phyloP scores from a whole-genome alignment of 1,140 invertebrate genomes.

The Apolygus lucorum region DNA sequence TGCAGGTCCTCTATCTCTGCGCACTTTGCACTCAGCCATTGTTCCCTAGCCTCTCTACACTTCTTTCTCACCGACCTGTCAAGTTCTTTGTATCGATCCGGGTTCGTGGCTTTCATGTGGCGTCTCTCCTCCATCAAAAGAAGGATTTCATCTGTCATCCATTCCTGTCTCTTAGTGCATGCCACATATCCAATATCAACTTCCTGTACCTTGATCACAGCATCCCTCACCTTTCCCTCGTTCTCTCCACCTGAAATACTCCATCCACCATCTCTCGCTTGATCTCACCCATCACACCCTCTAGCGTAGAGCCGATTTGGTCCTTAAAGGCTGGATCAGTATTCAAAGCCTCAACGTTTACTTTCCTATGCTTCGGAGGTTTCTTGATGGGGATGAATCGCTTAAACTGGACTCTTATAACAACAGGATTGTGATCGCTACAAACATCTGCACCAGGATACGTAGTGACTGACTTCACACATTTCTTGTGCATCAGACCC shows the following conservation, averaged over 20 bases:
- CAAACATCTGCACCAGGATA: not conserved
- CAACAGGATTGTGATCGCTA: not conserved
- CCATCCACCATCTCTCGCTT: not conserved
- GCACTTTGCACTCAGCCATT: constrained; percentile 28
- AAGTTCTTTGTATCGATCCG: constrained; percentile 23
- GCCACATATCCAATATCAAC: not conserved
- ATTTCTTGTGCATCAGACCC: too few species aligned
- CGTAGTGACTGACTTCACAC: not conserved
- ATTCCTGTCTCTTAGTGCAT: constrained; percentile 3
- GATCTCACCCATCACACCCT: too few species aligned
- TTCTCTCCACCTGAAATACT: not conserved
- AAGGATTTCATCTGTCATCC: constrained; percentile 21
- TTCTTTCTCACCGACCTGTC: constrained; percentile 25
- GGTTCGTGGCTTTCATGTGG: constrained; percentile 23
- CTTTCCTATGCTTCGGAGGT: too few species aligned
- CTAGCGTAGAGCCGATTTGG: too few species aligned
- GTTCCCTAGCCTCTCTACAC: constrained; percentile 27
- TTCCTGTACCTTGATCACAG: not conserved
- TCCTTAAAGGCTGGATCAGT: too few species aligned
- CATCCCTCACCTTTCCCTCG: not conserved
- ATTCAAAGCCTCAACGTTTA: too few species aligned
- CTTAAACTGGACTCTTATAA: not conserved
- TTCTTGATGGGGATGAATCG: too few species aligned
- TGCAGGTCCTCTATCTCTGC: constrained; percentile 28
- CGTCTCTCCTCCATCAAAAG: constrained; percentile 18